phyloP scores from a whole-genome alignment of 2,113 vertebrate species.

The Dasyornis broadbenti region DNA sequence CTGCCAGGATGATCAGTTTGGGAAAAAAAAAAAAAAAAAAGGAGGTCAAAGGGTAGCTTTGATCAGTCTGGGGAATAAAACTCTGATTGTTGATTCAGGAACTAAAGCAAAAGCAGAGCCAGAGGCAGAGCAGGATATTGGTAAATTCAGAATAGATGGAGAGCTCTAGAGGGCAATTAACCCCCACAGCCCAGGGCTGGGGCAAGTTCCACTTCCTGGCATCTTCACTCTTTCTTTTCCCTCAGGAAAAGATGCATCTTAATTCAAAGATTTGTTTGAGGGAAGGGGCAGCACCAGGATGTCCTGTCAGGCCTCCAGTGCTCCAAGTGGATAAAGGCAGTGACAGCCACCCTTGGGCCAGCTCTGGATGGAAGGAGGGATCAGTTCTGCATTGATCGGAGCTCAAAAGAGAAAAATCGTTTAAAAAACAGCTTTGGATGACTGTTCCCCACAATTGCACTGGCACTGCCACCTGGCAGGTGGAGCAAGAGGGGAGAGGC shows the following conservation, averaged over 20 bases:
- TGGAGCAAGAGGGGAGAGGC: background rate
- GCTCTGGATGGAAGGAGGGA: background rate
- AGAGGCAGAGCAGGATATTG: background rate
- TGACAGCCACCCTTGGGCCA: rapidly evolving
- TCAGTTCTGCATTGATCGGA: background rate
- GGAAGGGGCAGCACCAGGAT: background rate
- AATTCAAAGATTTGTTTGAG: background rate
- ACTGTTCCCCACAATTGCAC: background rate
- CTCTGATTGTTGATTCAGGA: background rate
- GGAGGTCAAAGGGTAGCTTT: background rate
- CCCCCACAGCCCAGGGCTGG: background rate
- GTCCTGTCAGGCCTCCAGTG: background rate
- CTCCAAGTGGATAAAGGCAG: background rate
- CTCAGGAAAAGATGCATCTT: rapidly evolving
- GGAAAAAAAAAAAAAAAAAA: background rate
- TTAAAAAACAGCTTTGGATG: background rate
- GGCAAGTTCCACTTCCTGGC: background rate
- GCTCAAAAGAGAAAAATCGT: background rate
- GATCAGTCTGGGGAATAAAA: background rate
- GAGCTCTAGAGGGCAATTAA: background rate
- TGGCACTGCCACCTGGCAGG: background rate
- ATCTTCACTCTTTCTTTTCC: background rate
- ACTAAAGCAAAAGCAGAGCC: background rate
- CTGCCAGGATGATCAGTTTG: background rate
- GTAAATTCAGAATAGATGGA: background rate